Conservation (phyloP, 2,888 invertebrate genomes). For the Trichopria drosophilae region DNA sequence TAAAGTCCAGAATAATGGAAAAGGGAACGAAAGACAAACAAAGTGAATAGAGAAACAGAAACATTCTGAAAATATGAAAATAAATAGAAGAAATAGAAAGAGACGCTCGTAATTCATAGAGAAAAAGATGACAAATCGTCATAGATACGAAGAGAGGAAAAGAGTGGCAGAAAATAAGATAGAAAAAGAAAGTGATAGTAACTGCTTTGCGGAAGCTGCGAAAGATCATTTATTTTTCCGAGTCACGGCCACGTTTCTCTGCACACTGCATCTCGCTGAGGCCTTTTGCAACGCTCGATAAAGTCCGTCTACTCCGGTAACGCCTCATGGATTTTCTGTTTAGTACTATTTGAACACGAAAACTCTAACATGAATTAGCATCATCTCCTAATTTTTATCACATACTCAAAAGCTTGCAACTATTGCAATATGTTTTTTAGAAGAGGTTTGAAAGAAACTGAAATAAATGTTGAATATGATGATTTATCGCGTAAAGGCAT, state of each 20-base stretch:
- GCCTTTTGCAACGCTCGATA: conserved; percentile 27
- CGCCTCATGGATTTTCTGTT: conserved; percentile 29
- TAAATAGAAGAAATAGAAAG: conserved; percentile 31
- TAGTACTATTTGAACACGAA: too few species aligned
- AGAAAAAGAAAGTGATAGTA: conserved; percentile 3
- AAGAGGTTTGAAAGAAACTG: too few species aligned
- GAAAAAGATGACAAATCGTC: conserved; percentile 7
- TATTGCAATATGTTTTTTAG: too few species aligned
- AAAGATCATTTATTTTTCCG: too few species aligned
- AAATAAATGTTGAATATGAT: too few species aligned
- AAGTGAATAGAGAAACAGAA: conserved; percentile 17
- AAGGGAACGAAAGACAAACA: conserved; percentile 9
- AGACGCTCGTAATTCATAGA: background rate
- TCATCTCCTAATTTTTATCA: too few species aligned
- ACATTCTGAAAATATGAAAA: conserved; percentile 30
- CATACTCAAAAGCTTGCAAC: too few species aligned
- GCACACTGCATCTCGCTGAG: conserved; percentile 11
- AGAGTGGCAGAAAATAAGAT: conserved; percentile 15
- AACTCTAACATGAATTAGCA: too few species aligned
- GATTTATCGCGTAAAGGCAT: too few species aligned
- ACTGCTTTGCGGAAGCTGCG: too few species aligned
- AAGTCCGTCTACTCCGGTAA: conserved; percentile 27
- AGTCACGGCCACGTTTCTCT: conserved; percentile 10
- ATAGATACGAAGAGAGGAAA: conserved; percentile 20
- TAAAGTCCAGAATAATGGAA: too few species aligned